Conservation (phyloP, 2,113 vertebrate species). For the Aegithalos caudatus region DNA sequence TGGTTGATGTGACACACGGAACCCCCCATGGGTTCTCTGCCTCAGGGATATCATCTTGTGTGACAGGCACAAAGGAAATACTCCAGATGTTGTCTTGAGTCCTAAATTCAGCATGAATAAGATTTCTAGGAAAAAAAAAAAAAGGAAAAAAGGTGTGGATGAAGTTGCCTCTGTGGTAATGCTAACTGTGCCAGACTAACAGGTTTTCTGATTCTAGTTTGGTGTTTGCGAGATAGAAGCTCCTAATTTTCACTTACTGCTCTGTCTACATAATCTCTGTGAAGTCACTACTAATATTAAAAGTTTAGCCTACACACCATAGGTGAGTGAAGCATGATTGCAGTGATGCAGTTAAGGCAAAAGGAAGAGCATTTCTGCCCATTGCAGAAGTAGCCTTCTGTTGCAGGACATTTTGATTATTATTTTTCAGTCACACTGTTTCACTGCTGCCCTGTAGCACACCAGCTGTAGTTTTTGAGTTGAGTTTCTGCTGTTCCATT, state of each 20-base stretch:
- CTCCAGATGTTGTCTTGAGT: not conserved
- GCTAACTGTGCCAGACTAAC: conserved; percentile 1
- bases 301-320: not conserved
- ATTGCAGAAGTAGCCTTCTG: not conserved
- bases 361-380: not conserved
- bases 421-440: not conserved
- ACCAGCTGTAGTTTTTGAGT: not conserved
- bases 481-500: not conserved
- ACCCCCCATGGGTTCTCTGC: not conserved
- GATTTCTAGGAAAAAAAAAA: not conserved
- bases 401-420: not conserved
- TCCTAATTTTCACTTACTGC: not conserved
- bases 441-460: not conserved
- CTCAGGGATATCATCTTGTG: not conserved
- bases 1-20: not conserved
- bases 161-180: not conserved
- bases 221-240: not conserved
- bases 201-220: not conserved
- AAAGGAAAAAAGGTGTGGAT: not conserved
- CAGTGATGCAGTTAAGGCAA: not conserved
- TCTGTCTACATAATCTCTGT: not conserved
- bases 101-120: not conserved
- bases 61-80: not conserved
- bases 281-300: conserved; percentile 7
- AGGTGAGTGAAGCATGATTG: not conserved